Evolutionary conservation across 2,888 invertebrate species (phyloP).

Genomic region (Eupithecia abbreviata): DNA sequence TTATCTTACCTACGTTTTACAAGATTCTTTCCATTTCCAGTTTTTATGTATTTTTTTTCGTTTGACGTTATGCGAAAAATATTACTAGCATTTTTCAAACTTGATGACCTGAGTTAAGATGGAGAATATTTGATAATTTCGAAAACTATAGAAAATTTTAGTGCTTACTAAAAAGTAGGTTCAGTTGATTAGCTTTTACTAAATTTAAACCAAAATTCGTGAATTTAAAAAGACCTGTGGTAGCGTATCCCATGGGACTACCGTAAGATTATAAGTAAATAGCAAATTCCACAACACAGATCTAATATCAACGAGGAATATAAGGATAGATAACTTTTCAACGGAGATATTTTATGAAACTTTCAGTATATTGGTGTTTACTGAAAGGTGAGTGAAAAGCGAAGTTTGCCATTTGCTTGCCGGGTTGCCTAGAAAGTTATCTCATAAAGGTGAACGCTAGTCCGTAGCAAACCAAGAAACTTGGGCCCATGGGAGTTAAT

Average conservation of each 20-base stretch:
- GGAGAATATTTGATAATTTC: too few relatives aligned
- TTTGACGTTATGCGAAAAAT: too few relatives aligned
- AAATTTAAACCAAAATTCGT: too few relatives aligned
- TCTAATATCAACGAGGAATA: background rate
- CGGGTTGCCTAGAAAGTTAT: slow-evolving; percentile 40
- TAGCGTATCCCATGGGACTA: too few relatives aligned
- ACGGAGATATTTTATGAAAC: slow-evolving; percentile 16
- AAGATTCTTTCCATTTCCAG: background rate
- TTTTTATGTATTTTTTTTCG: too few relatives aligned
- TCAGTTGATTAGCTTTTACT: too few relatives aligned
- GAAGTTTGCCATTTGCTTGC: slow-evolving; percentile 32
- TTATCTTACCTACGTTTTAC: background rate
- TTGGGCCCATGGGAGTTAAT: slow-evolving; percentile 36
- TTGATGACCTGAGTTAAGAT: too few relatives aligned
- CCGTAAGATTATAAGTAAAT: too few relatives aligned
- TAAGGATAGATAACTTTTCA: background rate
- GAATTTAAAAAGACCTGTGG: too few relatives aligned
- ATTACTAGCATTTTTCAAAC: too few relatives aligned
- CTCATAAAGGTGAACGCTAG: slow-evolving; percentile 44
- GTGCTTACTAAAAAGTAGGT: too few relatives aligned
- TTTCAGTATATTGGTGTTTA: slow-evolving; percentile 34
- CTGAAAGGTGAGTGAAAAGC: slow-evolving; percentile 34
- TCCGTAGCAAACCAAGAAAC: slow-evolving; percentile 39
- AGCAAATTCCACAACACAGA: background rate
- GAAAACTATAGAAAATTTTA: too few relatives aligned